Conservation (phyloP, 2,888 invertebrate species). For the Rhagonycha fulva region DNA sequence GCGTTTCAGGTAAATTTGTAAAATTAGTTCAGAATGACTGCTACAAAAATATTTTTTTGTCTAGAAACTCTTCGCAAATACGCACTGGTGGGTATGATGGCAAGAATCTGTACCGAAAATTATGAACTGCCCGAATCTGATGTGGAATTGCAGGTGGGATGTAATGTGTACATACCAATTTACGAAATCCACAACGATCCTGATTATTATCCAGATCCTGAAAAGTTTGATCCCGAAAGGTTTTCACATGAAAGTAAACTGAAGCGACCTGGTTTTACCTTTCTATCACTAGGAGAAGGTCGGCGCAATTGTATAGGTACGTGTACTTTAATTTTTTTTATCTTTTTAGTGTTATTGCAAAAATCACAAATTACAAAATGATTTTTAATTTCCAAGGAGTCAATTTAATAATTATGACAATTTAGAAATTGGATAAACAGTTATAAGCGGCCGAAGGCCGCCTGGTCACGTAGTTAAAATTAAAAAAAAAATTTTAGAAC, state of each 20-base stretch:
- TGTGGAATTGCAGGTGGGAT: constrained; percentile 36
- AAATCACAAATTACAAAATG: too few species aligned
- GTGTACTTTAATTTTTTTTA: background rate
- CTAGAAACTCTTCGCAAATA: constrained; percentile 44
- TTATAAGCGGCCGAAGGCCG: too few species aligned
- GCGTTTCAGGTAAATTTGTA: constrained; percentile 45
- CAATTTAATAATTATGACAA: too few species aligned
- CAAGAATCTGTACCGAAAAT: constrained; percentile 37
- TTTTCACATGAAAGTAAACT: constrained; percentile 60
- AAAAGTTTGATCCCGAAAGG: constrained; percentile 65
- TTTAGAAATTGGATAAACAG: too few species aligned
- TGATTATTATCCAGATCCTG: constrained; percentile 59
- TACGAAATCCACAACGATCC: constrained; percentile 42
- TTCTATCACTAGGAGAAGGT: constrained; percentile 63
- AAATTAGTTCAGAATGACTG: background rate
- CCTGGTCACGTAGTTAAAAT: too few species aligned
- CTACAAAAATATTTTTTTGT: constrained; percentile 1
- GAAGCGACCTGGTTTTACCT: constrained; percentile 54
- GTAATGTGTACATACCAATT: constrained; percentile 36
- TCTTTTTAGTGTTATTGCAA: background rate
- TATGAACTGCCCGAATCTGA: constrained; percentile 41
- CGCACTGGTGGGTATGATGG: constrained; percentile 40
- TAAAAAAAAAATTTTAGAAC: too few species aligned
- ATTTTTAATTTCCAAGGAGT: too few species aligned
- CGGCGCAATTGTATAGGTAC: constrained; percentile 62